Conservation (phyloP, 92 coral and sea anemone species). For the Desmophyllum pertusum region DNA sequence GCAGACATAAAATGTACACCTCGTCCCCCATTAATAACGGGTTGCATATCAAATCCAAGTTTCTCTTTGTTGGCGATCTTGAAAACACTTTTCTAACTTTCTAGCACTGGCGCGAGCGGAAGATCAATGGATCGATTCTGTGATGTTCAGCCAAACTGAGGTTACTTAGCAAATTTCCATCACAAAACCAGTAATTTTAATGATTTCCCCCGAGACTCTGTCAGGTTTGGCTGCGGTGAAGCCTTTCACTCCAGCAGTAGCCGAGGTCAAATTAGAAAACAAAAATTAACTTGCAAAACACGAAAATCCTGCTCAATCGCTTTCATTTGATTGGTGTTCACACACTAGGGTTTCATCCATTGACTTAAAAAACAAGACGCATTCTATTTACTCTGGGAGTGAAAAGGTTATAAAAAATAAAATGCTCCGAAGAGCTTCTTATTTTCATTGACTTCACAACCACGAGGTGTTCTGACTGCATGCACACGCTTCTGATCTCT, state of each 20-base stretch:
- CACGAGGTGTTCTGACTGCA: no score
- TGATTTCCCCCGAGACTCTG: background rate
- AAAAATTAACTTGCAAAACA: background rate
- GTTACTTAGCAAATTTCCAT: conserved; percentile 11
- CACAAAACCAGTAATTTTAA: background rate
- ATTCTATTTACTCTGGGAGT: background rate
- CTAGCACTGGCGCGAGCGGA: background rate
- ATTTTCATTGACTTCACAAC: background rate
- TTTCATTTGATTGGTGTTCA: background rate
- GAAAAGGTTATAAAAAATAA: background rate
- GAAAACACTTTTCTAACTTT: no score
- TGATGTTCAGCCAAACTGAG: background rate
- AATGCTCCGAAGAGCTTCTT: background rate
- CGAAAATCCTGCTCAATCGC: background rate
- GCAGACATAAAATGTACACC: background rate
- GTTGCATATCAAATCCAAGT: no score
- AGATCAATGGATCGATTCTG: background rate
- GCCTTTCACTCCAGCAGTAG: background rate
- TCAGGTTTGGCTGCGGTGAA: background rate
- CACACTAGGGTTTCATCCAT: background rate
- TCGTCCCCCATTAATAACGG: background rate
- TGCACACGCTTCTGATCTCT: background rate
- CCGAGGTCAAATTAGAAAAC: background rate
- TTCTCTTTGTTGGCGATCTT: background rate
- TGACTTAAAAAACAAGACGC: no score